A percentile compares a stretch with the other conserved stretches of the same genome.
Conservation (phyloP, 1,140 invertebrate genomes). For the Lepidotrigona ventralis region DNA sequence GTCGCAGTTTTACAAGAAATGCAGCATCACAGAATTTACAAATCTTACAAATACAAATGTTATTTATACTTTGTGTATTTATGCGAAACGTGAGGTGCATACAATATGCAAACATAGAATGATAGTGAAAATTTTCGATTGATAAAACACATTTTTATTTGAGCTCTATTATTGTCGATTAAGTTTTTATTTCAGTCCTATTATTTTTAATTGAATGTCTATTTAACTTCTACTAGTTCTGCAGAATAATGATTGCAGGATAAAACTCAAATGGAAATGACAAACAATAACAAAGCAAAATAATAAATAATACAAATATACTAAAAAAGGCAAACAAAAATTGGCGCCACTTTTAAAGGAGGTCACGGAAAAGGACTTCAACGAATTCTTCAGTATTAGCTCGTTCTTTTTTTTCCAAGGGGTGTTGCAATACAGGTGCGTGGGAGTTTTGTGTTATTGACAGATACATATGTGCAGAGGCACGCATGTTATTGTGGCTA, state of each 20-base stretch:
- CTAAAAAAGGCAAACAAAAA: background rate
- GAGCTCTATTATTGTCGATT: too few species aligned
- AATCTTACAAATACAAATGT: too few species aligned
- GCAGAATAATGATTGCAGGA: too few species aligned
- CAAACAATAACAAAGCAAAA: background rate
- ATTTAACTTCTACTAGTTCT: too few species aligned
- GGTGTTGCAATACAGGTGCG: slow-evolving; percentile 17
- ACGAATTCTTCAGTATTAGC: background rate
- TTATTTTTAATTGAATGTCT: too few species aligned
- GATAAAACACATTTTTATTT: background rate
- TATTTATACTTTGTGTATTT: background rate
- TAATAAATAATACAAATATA: background rate
- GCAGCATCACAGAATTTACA: too few species aligned
- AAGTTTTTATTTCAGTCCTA: too few species aligned
- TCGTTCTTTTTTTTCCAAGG: background rate
- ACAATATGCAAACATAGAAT: background rate
- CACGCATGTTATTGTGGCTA: slow-evolving; percentile 6
- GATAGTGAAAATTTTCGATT: background rate
- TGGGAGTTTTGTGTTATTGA: slow-evolving; percentile 30
- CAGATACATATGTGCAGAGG: background rate
- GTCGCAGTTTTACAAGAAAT: too few species aligned
- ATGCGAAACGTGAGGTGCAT: background rate
- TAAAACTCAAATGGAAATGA: background rate
- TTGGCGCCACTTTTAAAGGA: background rate
- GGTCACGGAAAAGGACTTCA: slow-evolving; percentile 1